These are phyloP conservation scores for Pantherophis alleghaniensis DNA, from an alignment of 2,797 vertebrate species.

Conservation along the genomic window DNA sequence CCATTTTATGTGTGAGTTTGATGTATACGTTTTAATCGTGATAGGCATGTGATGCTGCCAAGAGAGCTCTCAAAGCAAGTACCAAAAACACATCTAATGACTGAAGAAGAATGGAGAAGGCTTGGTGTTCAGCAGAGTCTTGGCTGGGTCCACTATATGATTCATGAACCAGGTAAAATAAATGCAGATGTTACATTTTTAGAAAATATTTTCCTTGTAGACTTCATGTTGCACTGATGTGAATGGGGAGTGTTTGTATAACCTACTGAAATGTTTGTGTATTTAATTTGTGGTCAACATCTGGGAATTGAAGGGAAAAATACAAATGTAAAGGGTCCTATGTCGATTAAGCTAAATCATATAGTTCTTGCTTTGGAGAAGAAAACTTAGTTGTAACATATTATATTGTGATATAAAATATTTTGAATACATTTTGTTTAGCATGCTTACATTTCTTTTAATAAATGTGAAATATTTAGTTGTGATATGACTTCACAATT, in stretches of 20 bases:
- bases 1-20: background rate
- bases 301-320: background rate
- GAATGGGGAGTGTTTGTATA: background rate
- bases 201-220: background rate
- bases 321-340: background rate
- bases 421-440: background rate
- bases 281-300: background rate
- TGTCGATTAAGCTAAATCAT: background rate
- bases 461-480: background rate
- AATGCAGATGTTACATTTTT: background rate
- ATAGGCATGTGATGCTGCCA: constrained; percentile 85
- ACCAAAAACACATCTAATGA: constrained; percentile 87
- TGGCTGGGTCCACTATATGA: constrained; percentile 91
- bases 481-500: background rate
- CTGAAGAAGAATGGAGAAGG: constrained; percentile 87
- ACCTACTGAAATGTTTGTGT: background rate
- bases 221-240: background rate
- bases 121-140: constrained; percentile 87
- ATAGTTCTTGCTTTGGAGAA: background rate
- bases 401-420: background rate
- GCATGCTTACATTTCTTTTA: background rate
- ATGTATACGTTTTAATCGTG: constrained; percentile 8
- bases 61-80: constrained; percentile 84
- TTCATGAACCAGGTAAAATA: constrained; percentile 83
- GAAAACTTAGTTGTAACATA: background rate